Conservation (phyloP, 2,888 invertebrate genomes). For the Trimorus sp. region DNA sequence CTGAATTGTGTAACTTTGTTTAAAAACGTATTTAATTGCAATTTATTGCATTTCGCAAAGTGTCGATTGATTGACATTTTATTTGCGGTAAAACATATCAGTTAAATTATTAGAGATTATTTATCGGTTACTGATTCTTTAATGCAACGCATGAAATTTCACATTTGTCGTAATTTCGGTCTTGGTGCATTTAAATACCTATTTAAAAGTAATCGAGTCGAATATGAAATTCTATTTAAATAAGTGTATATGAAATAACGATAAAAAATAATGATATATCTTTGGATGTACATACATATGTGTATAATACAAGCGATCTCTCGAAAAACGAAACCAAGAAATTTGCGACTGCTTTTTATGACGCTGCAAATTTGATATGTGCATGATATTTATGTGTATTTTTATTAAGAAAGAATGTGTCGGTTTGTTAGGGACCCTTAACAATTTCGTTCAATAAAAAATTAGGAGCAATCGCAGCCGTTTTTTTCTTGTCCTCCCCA, state of each 20-base stretch:
- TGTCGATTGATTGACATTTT: too few relatives aligned
- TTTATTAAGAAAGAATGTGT: slow-evolving; percentile 10
- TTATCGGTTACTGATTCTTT: too few relatives aligned
- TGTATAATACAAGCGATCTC: slow-evolving; percentile 50
- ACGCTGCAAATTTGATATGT: slow-evolving; percentile 43
- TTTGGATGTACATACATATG: slow-evolving; percentile 41
- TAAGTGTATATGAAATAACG: slow-evolving; percentile 35
- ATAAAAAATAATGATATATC: slow-evolving; percentile 37
- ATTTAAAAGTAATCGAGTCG: slow-evolving; percentile 20
- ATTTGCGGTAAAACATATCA: too few relatives aligned
- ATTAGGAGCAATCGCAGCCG: slow-evolving; percentile 16
- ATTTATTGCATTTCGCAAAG: too few relatives aligned
- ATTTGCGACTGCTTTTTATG: slow-evolving; percentile 47
- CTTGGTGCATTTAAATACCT: slow-evolving; percentile 44
- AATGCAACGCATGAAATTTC: too few relatives aligned
- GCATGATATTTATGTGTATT: slow-evolving; percentile 46
- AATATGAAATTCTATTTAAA: slow-evolving; percentile 8
- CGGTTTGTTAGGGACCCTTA: slow-evolving; percentile 19
- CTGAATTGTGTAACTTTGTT: too few relatives aligned
- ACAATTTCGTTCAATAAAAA: slow-evolving; percentile 43
- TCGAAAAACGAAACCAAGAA: slow-evolving; percentile 33
- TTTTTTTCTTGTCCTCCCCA: too few relatives aligned
- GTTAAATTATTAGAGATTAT: too few relatives aligned
- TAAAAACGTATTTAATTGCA: too few relatives aligned
- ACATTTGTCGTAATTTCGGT: not conserved